Evolutionary conservation across 1,140 invertebrate genomes (phyloP), one percentile per base, ranked within the genome.

Genomic region (Pseudomyrmex cubaensis): DNA sequence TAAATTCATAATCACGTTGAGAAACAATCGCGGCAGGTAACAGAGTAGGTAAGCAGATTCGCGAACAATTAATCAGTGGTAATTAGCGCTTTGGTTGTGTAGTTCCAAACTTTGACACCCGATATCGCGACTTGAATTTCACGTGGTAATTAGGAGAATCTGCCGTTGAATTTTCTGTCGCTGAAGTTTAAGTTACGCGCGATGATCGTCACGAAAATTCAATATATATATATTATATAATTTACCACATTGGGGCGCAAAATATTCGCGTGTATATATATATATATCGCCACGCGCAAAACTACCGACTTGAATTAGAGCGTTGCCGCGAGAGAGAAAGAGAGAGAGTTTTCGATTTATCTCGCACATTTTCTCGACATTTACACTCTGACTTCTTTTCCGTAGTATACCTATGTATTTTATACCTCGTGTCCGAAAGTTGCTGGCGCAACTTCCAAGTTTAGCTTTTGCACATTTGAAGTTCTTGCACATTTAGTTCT

Each of bases 31-130:
- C 25, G 35, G 52, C 7, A 72, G 9, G 25, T 57, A 72, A 57
- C 69, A 35, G 35, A 7, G 35, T 35, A 35, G 35, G 5, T n/a
- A 72, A 17, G 25, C 15, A 72, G 25, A 72, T 72, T 57, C 69
- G 35, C 44, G 69, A 75, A 63, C 59, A 75, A 63, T 75, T 75
- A 75, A 75, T 75, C 59, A 75, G 48, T 50, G 46, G 73, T 75
- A 63, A 75, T 75, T 75, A 75, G 8, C 52, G 61, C 74, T 66
- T 63, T 20, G 50, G 48, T 25, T 54, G 46, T 76, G 62, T 56
- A 66, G 62, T 44, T 66, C 2, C 61, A 56, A 77, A 66, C 48
- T 75, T 77, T 77, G 61, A 54, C 74, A 66, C 25, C 12, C 74
- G 62, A 66, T 77, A 77, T 77, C 66, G 44, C 25, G 48, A 76